Evolutionary conservation across 2,888 invertebrate species (phyloP), one percentile per base, ranked within the genome.

Genomic region (Pachydiplax longipennis): DNA sequence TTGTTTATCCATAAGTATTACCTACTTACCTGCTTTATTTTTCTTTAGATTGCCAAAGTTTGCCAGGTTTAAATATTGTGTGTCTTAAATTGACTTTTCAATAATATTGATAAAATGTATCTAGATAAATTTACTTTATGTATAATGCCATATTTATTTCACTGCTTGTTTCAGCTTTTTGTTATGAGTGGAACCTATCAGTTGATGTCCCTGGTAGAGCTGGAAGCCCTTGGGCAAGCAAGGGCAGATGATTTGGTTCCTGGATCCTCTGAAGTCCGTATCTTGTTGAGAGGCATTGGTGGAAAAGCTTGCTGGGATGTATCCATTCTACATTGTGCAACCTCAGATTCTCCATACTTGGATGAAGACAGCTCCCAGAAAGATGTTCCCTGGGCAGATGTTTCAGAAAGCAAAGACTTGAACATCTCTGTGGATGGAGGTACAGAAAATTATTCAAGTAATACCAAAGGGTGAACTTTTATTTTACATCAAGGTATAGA

Each of bases 301-400:
- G 99, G 99, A 90, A 99, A 99, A 94, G 97, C 98, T 90, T 98
- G 98, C 93, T 99, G 99, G 99, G 99, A 99, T 94, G 98, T 98
- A 73, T 97, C 98, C 0, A 97, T 98, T 91, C 95, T 99, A 0
- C 98, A 98, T 94, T 96, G 97, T 93, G 96, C 97, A 92, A 97
- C 97, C 0, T 92, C 93, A 83, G 92, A 93, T 73, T 87, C 87
- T 22, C 87, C 87, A 2, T 87, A 87, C 65, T n/a, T 37, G 37
- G 87, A 61, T 22, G 87, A 87, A 3, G 83, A 83, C 18, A 53
- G 25, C 58, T 58, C 58, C n/a, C 87, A 87, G 22, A 87, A 61
- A 37, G 87, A 87, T 12, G n/a, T 37, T 31, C 40, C 61, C 0
- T 87, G 87, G 87, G 61, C 65, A 37, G 61, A 25, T 87, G 87